phyloP scores from a whole-genome alignment of 2,888 invertebrate species.

The Pteria penguin region DNA sequence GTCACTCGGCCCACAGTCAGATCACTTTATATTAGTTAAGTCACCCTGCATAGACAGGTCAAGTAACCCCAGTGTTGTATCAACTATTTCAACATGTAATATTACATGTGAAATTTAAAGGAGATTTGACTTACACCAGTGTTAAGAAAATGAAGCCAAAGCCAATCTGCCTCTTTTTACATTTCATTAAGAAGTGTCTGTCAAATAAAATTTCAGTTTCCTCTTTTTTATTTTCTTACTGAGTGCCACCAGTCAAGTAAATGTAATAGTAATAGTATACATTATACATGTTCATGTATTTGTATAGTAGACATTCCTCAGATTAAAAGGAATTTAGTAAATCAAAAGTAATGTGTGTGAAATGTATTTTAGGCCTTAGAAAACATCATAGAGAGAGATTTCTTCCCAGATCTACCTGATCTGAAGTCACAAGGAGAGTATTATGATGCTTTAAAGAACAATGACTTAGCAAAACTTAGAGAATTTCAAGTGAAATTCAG shows the following conservation, averaged over 20 bases:
- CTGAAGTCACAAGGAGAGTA: conserved; percentile 95
- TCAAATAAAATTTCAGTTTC: too few relatives aligned
- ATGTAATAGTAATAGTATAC: neutral
- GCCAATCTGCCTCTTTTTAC: too few relatives aligned
- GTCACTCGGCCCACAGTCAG: too few relatives aligned
- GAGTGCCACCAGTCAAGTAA: neutral
- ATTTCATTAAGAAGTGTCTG: too few relatives aligned
- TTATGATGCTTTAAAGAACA: conserved; percentile 93
- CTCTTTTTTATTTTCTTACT: neutral
- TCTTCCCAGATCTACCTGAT: conserved; percentile 96
- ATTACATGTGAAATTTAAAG: too few relatives aligned
- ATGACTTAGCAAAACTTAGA: conserved; percentile 91
- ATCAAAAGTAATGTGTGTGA: neutral
- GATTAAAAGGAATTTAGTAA: neutral
- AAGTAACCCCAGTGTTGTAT: too few relatives aligned
- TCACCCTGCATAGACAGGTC: too few relatives aligned
- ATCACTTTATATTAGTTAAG: too few relatives aligned
- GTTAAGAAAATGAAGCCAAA: too few relatives aligned
- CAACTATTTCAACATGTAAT: too few relatives aligned
- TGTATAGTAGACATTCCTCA: neutral
- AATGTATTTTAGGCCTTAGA: conserved; percentile 87
- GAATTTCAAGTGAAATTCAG: conserved; percentile 92
- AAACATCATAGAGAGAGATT: conserved; percentile 97
- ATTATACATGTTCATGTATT: neutral
- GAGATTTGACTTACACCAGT: too few relatives aligned